A percentile compares a stretch with the other conserved stretches of the same genome.
phyloP scores from a whole-genome alignment of 2,113 vertebrate species.

The Myrmecophaga tridactyla region DNA sequence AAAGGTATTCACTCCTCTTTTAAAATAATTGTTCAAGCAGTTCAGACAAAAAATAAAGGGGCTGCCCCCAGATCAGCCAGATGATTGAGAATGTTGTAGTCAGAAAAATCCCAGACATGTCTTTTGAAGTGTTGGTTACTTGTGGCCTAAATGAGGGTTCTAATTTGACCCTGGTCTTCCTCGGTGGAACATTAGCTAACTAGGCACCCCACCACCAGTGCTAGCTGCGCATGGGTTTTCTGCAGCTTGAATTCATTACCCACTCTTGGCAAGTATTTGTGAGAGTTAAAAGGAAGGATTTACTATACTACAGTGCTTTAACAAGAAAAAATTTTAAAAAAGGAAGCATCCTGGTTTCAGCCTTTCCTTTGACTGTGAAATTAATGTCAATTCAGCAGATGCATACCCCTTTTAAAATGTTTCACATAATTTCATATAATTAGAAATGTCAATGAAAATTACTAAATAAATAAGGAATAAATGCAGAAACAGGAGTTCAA shows the following conservation, averaged over 20 bases:
- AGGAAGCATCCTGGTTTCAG: not conserved
- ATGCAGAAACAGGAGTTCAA: not conserved
- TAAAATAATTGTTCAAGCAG: not conserved
- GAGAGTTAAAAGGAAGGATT: not conserved
- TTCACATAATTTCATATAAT: not conserved
- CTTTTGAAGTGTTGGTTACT: not conserved
- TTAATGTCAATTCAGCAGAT: not conserved
- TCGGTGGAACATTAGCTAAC: not conserved
- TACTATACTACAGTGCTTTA: not conserved
- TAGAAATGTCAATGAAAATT: not conserved
- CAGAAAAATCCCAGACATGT: no score
- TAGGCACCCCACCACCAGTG: rapidly evolving
- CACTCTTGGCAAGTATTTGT: not conserved
- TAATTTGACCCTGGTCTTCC: not conserved
- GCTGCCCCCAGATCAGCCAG: no score
- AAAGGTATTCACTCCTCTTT: not conserved
- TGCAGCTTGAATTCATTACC: not conserved
- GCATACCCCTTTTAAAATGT: not conserved
- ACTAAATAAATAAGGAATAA: not conserved
- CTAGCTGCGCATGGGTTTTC: not conserved
- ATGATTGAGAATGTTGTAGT: no score
- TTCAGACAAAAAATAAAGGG: not conserved
- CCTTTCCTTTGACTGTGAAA: not conserved
- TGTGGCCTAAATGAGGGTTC: not conserved
- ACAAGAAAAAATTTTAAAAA: not conserved